Evolutionary conservation across 2,113 vertebrate species (phyloP), one percentile per base, ranked within the genome.

Genomic region (Passerina amoena): DNA sequence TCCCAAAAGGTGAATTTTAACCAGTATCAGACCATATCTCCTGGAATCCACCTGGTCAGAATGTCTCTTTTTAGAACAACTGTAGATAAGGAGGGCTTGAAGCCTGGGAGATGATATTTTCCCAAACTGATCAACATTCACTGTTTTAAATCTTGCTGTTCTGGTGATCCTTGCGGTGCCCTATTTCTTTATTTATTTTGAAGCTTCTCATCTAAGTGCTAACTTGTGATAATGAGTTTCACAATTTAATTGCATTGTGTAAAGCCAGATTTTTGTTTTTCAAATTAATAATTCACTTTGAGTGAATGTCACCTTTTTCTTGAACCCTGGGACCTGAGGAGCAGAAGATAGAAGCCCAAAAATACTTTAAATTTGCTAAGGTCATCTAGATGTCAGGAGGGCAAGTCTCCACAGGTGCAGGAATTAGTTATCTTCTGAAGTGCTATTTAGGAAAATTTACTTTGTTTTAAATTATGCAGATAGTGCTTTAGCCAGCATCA

Each of bases 71-170:
- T 31, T 18, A 21, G 35, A 45, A 48, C 17, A 73, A 10, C n/a
- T 37, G 23, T 22, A 47, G 12, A 13, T 7, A 85, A 61, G 66
- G 53, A 44, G 18, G 28, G 13, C 53, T 38, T 86, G 54, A 54
- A 86, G 19, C 23, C 12, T 66, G n/a, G 18, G 57, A 83, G 42
- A 10, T 56, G 20, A 8, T 40, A 30, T 81, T 76, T 84, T 59
- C 10, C 13, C 5, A 15, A 48, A 35, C 30, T 47, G 54, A 22
- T 15, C 25, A 63, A 57, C 5, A 9, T 40, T 54, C 0, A 0
- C n/a, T 45, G 25, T 21, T 81, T 35, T 50, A 73, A 68, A n/a
- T 72, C 27, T 45, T 68, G 13, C 14, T 59, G 8, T 69, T 82
- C 21, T 64, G 22, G 33, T 45, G 64, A 82, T n/a, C 25, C 13